These are phyloP conservation scores for Lepus americanus DNA, from an alignment of 2,113 vertebrate genomes.

Conservation along the genomic window DNA sequence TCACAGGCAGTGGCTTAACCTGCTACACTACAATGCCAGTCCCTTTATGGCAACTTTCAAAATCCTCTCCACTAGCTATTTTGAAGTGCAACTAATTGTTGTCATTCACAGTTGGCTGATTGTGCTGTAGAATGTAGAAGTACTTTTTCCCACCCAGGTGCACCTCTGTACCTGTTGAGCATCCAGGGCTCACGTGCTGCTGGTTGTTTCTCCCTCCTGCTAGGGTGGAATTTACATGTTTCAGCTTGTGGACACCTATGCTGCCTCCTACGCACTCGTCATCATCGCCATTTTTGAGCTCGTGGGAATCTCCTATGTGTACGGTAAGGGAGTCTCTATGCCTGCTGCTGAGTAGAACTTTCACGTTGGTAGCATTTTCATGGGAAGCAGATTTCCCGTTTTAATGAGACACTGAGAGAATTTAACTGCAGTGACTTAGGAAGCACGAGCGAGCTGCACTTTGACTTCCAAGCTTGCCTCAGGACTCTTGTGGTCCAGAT, in stretches of 20 bases:
- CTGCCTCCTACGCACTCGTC: slow-evolving; percentile 94
- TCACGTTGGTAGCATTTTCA: fast-evolving
- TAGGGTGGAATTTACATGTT: slow-evolving; percentile 95
- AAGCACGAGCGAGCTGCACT: background rate
- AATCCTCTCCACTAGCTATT: too few relatives aligned
- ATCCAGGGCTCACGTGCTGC: background rate
- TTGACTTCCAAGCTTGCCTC: background rate
- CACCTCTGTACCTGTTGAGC: too few relatives aligned
- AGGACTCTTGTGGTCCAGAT: background rate
- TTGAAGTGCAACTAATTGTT: too few relatives aligned
- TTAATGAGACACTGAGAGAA: background rate
- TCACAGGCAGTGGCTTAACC: too few relatives aligned
- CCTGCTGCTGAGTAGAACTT: fast-evolving
- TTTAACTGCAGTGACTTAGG: background rate
- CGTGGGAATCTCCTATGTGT: slow-evolving; percentile 93
- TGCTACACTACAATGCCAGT: too few relatives aligned
- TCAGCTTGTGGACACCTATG: slow-evolving; percentile 94
- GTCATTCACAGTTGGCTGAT: too few relatives aligned
- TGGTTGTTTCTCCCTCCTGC: slow-evolving; percentile 32
- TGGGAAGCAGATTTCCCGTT: background rate
- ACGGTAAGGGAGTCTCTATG: slow-evolving; percentile 87
- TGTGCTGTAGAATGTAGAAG: too few relatives aligned
- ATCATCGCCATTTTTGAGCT: slow-evolving; percentile 95
- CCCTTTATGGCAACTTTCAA: too few relatives aligned
- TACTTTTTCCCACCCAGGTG: too few relatives aligned